Evolutionary conservation across 2,888 invertebrate species (phyloP).

Genomic region (Diaperis boleti): DNA sequence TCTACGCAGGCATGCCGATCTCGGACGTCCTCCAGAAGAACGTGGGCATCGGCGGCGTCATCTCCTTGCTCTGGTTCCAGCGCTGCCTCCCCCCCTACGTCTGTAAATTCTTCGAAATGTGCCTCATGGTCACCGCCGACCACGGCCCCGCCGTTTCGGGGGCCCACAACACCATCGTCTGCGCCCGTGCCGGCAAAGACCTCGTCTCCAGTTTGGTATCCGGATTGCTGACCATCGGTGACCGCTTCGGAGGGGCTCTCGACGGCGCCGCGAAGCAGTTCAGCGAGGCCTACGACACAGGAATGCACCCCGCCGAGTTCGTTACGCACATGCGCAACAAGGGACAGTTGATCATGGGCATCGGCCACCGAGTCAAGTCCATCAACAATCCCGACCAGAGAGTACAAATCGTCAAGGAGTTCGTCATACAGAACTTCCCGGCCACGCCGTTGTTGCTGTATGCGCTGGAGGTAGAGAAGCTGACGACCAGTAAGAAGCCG

Average conservation of each 20-base stretch:
- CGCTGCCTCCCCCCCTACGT: slow-evolving; percentile 94
- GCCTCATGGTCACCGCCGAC: slow-evolving; percentile 98
- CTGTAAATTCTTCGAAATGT: slow-evolving; percentile 98
- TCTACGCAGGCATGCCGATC: slow-evolving; percentile 92
- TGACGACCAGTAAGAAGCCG: slow-evolving; percentile 99
- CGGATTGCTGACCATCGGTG: slow-evolving; percentile 97
- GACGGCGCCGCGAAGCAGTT: slow-evolving; percentile 99
- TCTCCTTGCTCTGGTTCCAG: slow-evolving; percentile 98
- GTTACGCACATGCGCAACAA: slow-evolving; percentile 97
- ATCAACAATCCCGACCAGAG: slow-evolving; percentile 99
- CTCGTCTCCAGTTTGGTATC: slow-evolving; percentile 96
- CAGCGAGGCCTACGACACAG: slow-evolving; percentile 93
- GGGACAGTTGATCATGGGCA: slow-evolving; percentile 99
- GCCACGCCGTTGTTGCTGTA: slow-evolving; percentile 94
- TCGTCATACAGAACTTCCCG: slow-evolving; percentile 93
- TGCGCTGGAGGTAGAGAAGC: slow-evolving; percentile 97
- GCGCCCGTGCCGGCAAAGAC: slow-evolving; percentile 98
- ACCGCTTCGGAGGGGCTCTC: slow-evolving; percentile 97
- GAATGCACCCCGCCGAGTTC: slow-evolving; percentile 97
- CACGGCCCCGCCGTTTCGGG: slow-evolving; percentile 99
- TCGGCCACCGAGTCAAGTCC: slow-evolving; percentile 91
- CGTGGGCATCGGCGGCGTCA: slow-evolving; percentile 97
- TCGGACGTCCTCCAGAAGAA: slow-evolving; percentile 92
- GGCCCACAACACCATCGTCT: slow-evolving; percentile 98
- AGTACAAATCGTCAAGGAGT: slow-evolving; percentile 96